Evolutionary conservation across 2,797 vertebrate species (phyloP), one percentile per base, ranked within the genome.

Genomic region (Myioborus miniatus): DNA sequence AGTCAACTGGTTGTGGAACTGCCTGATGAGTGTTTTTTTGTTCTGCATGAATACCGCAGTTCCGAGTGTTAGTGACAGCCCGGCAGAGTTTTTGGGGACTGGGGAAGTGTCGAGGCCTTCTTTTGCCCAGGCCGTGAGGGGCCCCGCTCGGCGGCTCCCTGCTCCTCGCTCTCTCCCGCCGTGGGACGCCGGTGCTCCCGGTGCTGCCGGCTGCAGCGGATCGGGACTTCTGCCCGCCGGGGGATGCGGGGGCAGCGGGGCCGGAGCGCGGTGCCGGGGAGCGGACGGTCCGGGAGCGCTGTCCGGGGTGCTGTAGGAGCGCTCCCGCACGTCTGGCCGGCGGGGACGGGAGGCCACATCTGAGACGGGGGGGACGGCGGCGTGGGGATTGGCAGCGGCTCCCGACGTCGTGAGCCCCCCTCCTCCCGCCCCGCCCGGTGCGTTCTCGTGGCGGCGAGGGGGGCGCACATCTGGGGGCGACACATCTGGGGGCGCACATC

Each of bases 281-380:
- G 79, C 64, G 58, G 58, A 37, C 50, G 30, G 26, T 11, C 15
- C 41, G 12, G 6, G 15, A 65, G 87, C 87, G 87, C 87, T 90
- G 87, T 90, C 87, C 87, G 18, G 65, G 87, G 87, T 90, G 63
- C 76, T 68, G 89, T 69, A 85, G 7, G 55, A 69, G 69, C 68
- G 18, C 82, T 74, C 18, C 50, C 23, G 50, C 44, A 2, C 64
- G 49, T 72, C 65, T 55, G 85, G 3, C 59, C n/a, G 18, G 32
- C 5, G 43, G 34, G 36, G 11, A 39, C 52, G 21, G 43, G 53
- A 26, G 36, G 15, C 21, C 80, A 9, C 80, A 26, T 39, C 59
- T 60, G 79, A 83, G 30, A 23, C 11, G 21, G 44, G 15, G 15
- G 36, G 22, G 4, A 36, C 30, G 37, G 50, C 41, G 32, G 30